Evolutionary conservation across 2,888 invertebrate genomes (phyloP).

Genomic region (Parapristionchus giblindavisi): DNA sequence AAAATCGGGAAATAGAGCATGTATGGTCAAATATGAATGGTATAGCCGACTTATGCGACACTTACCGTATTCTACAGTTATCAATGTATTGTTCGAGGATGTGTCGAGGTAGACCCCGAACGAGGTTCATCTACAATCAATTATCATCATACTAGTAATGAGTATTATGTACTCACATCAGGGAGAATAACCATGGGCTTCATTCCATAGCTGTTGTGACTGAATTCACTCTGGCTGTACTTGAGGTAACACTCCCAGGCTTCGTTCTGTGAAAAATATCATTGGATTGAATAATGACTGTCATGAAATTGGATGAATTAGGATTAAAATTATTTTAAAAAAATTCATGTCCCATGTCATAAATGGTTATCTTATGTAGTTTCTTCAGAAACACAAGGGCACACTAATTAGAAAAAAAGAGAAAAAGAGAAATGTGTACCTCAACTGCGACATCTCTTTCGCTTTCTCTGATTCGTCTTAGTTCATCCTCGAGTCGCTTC

Average conservation of each 20-base stretch:
- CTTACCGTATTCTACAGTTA: constrained; percentile 3
- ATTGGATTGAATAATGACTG: neutral
- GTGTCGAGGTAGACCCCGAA: constrained; percentile 21
- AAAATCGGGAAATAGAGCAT: no score
- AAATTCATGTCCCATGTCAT: no score
- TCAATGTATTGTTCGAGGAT: constrained; percentile 29
- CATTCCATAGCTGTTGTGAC: constrained; percentile 32
- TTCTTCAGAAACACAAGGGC: no score
- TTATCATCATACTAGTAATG: neutral
- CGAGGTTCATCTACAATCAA: constrained; percentile 15
- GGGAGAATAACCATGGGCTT: constrained; percentile 18
- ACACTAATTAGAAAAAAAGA: neutral
- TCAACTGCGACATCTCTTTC: constrained; percentile 3
- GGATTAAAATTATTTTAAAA: no score
- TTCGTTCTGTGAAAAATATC: neutral
- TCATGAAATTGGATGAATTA: no score
- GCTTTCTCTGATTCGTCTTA: constrained; percentile 1
- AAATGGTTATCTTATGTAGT: no score
- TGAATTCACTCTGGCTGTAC: constrained; percentile 22
- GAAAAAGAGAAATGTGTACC: neutral
- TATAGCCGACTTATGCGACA: no score
- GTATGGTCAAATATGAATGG: no score
- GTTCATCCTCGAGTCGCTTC: constrained; percentile 1
- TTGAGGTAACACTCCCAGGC: constrained; percentile 13
- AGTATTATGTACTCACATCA: neutral